These are phyloP conservation scores for Apaloderma vittatum DNA, from an alignment of 2,113 vertebrate genomes.

Conservation along the genomic window DNA sequence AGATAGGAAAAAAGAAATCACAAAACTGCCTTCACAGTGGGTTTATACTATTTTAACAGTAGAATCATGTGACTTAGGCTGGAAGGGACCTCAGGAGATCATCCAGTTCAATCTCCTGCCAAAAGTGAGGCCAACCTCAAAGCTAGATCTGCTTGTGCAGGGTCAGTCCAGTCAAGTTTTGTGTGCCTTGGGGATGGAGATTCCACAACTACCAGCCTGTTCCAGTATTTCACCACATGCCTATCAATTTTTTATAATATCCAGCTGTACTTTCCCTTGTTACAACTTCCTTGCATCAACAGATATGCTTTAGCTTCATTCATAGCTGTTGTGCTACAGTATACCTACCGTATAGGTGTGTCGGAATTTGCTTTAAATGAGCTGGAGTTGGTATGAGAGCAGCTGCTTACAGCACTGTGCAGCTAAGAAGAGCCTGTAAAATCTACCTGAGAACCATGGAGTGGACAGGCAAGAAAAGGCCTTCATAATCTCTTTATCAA, in stretches of 20 bases:
- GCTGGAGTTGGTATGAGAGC: not conserved
- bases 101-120: not conserved
- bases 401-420: not conserved
- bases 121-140: not conserved
- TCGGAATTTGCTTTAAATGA: not conserved
- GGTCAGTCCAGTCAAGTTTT: not conserved
- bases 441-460: not conserved
- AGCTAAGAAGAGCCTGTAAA: not conserved
- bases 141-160: not conserved
- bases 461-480: not conserved
- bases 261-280: not conserved
- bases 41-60: not conserved
- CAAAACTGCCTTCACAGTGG: not conserved
- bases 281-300: not conserved
- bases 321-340: not conserved
- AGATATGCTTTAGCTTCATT: not conserved
- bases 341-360: accelerated
- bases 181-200: not conserved
- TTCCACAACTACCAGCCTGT: not conserved
- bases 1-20: not conserved
- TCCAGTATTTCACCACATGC: not conserved
- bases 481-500: not conserved
- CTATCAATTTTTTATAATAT: not conserved
- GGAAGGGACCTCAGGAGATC: not conserved
- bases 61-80: not conserved